These are phyloP conservation scores for Phataginus tricuspis DNA, from an alignment of 2,797 vertebrate species.

Conservation along the genomic window DNA sequence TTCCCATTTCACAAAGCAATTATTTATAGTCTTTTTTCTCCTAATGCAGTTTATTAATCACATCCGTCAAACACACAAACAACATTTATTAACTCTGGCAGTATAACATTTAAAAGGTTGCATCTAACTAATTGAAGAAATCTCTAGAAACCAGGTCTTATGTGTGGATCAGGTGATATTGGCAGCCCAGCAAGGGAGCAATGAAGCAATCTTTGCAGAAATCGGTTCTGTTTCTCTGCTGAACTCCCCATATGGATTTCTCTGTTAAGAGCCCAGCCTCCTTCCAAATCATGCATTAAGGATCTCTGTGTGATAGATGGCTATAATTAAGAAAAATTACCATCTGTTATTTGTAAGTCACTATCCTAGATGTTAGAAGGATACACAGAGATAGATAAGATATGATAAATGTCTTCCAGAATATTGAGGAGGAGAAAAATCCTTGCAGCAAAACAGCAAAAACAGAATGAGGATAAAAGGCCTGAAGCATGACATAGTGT, in stretches of 20 bases:
- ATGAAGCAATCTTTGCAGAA: conserved; percentile 1
- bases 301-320: conserved; percentile 28
- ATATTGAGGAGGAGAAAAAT: neutral
- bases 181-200: neutral
- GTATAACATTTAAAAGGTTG: conserved; percentile 53
- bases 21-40: conserved; percentile 33
- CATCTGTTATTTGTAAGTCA: conserved; percentile 21
- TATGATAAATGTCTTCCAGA: neutral
- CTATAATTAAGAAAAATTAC: neutral
- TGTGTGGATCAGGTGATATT: neutral
- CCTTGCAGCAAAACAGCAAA: neutral
- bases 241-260: conserved; percentile 12
- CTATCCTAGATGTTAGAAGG: neutral
- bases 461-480: neutral
- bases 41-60: conserved; percentile 46
- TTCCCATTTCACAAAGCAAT: conserved; percentile 63
- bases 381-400: neutral
- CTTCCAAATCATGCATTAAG: conserved; percentile 49
- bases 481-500: neutral
- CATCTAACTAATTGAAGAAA: conserved; percentile 48
- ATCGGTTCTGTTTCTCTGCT: neutral
- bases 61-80: conserved; percentile 51
- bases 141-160: neutral
- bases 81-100: conserved; percentile 50
- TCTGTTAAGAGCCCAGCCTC: neutral